phyloP scores from a whole-genome alignment of 2,888 invertebrate species.

The Oxycera nigricornis region DNA sequence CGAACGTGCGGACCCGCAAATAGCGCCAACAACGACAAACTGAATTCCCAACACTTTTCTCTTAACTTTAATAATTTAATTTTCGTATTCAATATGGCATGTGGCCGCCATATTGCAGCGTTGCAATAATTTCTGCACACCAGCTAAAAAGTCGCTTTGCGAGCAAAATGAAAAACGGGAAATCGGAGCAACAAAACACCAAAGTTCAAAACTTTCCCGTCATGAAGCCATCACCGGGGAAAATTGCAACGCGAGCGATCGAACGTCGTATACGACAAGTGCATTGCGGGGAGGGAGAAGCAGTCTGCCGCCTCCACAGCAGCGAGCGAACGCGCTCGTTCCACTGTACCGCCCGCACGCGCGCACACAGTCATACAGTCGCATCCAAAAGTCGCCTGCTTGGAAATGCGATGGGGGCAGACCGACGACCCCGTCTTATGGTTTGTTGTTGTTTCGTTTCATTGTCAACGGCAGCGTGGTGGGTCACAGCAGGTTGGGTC shows the following conservation, averaged over 20 bases:
- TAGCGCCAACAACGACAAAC: background rate
- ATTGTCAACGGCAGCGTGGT: slow-evolving; percentile 16
- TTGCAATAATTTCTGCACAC: slow-evolving; percentile 31
- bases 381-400: no score
- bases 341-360: background rate
- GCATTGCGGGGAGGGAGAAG: slow-evolving; percentile 31
- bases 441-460: slow-evolving; percentile 29
- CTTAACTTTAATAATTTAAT: background rate
- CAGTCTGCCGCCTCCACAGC: slow-evolving; percentile 23
- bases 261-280: slow-evolving; percentile 24
- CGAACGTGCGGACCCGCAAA: background rate
- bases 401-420: slow-evolving; percentile 17
- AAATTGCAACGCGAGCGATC: slow-evolving; percentile 21
- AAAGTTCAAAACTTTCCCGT: slow-evolving; percentile 36
- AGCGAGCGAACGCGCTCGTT: background rate
- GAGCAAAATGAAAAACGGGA: background rate
- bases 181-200: background rate
- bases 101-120: slow-evolving; percentile 27
- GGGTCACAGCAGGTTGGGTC: slow-evolving; percentile 54
- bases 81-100: background rate
- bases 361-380: no score
- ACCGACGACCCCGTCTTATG: slow-evolving; percentile 9
- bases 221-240: slow-evolving; percentile 26
- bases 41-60: background rate
- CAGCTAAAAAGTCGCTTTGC: background rate